These are phyloP conservation scores for Tenthredo amoena DNA, from an alignment of 2,888 invertebrate genomes.

Conservation along the genomic window DNA sequence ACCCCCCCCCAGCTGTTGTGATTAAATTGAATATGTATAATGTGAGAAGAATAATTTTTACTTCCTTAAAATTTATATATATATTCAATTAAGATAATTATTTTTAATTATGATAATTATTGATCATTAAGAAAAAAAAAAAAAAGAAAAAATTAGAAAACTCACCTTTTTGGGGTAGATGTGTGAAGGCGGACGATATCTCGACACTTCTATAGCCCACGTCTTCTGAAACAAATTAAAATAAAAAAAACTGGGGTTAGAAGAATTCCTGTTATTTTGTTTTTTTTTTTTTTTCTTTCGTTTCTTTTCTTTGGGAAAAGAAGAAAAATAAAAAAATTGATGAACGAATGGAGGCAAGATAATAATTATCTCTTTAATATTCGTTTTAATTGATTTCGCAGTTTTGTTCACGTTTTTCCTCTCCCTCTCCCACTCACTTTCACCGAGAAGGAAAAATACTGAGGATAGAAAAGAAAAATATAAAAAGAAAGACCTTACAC, in stretches of 20 bases:
- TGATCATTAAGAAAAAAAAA: not conserved
- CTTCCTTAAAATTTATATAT: not conserved
- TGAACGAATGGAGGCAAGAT: no score
- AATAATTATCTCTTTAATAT: no score
- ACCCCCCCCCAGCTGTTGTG: not conserved
- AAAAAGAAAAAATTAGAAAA: not conserved
- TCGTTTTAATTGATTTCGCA: no score
- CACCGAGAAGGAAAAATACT: no score
- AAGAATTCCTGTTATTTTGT: not conserved
- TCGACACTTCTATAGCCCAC: conserved; percentile 79
- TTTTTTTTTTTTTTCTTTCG: not conserved
- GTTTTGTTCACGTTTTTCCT: no score
- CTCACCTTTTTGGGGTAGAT: conserved; percentile 78
- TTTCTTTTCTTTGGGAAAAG: not conserved
- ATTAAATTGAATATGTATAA: not conserved
- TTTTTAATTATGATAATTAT: not conserved
- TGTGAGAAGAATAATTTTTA: not conserved
- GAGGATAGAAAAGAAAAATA: no score
- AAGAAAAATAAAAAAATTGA: no score
- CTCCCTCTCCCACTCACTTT: no score
- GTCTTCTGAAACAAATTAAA: conserved; percentile 78
- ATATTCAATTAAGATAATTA: not conserved
- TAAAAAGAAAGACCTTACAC: no score
- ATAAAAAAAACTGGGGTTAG: conserved; percentile 32
- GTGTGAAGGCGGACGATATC: conserved; percentile 78